Evolutionary conservation across 2,888 invertebrate species (phyloP), one percentile per base, ranked within the genome.

Genomic region (Lasioglossum morio): DNA sequence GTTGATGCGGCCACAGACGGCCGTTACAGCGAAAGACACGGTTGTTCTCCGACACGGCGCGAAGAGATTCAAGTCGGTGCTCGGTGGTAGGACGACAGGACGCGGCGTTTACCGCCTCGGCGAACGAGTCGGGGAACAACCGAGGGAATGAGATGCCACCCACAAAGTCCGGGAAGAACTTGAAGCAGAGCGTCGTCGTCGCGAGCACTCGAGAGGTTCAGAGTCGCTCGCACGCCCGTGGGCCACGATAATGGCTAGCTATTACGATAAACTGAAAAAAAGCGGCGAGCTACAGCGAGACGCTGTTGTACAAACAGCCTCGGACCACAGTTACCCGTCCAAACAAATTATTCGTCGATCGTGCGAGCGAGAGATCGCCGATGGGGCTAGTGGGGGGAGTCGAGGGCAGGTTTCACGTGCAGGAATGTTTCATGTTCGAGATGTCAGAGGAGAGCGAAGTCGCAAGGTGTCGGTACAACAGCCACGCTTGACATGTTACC

Each of bases 261-360:
- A 89, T 92, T 91, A 92, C 89, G 92, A 91, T 92, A 91, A 92
- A 91, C 86, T 85, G 84, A 87, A 78, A 87, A 78, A 84, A 86
- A 69, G 34, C 77, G 34, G 48, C 40, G 19, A 48, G 69, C 77
- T 77, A 79, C 85, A 83, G 81, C 27, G 60, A 74, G 83, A 77
- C 85, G 72, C 80, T 79, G 72, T 87, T 89, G 85, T 87, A 46
- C 77, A 74, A 87, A 72, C 78, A 23, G 77, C 53, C 82, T 30
- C 8, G 66, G 34, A 66, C 27, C 10, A n/a, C 75, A 27, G 19
- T 60, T 37, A 37, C 19, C 46, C 30, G 79, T 72, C 43, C 57
- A 69, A 85, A 84, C 72, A 57, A 85, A 75, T 82, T 84, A 75
- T 77, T 60, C 66, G 46, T 37, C 60, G 72, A 76, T 81, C 81